phyloP scores from a whole-genome alignment of 2,888 invertebrate genomes.

The Helicoverpa assulta region DNA sequence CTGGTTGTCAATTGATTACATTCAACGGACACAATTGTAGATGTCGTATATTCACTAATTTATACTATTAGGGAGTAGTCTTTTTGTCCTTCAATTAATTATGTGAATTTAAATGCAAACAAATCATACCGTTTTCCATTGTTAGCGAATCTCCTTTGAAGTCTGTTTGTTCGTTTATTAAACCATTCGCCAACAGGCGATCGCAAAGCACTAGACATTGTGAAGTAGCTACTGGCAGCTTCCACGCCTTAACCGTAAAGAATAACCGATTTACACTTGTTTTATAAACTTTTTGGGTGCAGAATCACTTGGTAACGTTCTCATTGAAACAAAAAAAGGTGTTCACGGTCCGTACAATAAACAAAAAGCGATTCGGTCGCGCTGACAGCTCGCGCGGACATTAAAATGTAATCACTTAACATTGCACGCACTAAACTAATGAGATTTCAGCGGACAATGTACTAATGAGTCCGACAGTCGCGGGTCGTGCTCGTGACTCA shows the following conservation, averaged over 20 bases:
- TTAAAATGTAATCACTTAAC: conserved; percentile 88
- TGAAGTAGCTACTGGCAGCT: conserved; percentile 72
- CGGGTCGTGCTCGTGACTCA: conserved; percentile 84
- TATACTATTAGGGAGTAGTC: too few relatives aligned
- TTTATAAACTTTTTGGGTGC: conserved; percentile 66
- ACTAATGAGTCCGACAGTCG: conserved; percentile 84
- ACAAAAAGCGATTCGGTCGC: conserved; percentile 78
- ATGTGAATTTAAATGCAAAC: conserved; percentile 27
- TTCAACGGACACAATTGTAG: neutral
- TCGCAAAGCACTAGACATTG: conserved; percentile 84
- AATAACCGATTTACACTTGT: conserved; percentile 72
- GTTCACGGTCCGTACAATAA: conserved; percentile 72
- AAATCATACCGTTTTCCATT: conserved; percentile 86
- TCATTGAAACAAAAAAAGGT: conserved; percentile 73
- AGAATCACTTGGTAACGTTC: conserved; percentile 79
- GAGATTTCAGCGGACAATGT: conserved; percentile 86
- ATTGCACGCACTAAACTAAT: conserved; percentile 87
- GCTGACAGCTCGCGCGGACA: conserved; percentile 76
- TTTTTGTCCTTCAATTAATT: neutral
- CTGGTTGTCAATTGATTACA: neutral
- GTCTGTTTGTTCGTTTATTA: conserved; percentile 81
- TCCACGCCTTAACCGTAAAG: conserved; percentile 69
- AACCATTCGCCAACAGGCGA: conserved; percentile 85
- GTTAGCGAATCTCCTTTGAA: conserved; percentile 81
- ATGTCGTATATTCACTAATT: neutral